Evolutionary conservation across 2,888 invertebrate genomes (phyloP).

Genomic region (Cenopis cana): DNA sequence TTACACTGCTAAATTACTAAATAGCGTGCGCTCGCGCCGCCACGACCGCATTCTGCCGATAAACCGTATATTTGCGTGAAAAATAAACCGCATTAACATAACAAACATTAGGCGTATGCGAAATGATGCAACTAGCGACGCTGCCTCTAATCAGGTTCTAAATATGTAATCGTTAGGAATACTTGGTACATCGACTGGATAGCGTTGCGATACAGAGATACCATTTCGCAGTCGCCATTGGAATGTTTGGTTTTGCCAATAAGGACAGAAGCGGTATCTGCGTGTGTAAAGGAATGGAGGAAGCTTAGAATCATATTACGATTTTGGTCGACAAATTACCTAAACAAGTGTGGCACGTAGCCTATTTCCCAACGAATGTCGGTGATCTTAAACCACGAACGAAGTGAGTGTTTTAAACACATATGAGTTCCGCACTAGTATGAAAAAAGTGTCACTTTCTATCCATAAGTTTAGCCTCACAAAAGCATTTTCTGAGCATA

Average conservation of each 20-base stretch:
- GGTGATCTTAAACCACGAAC: too few species aligned
- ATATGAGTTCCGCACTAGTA: too few species aligned
- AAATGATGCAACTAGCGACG: slow-evolving; percentile 61
- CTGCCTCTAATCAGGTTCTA: slow-evolving; percentile 50
- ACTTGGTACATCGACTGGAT: slow-evolving; percentile 40
- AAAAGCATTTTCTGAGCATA: too few species aligned
- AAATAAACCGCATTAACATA: slow-evolving; percentile 69
- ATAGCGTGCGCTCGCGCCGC: slow-evolving; percentile 62
- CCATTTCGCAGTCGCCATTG: slow-evolving; percentile 45
- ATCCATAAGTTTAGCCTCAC: too few species aligned
- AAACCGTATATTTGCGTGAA: slow-evolving; percentile 70
- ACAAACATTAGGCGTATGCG: slow-evolving; percentile 63
- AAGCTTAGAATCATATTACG: not conserved
- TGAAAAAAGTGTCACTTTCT: too few species aligned
- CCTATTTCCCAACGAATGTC: too few species aligned
- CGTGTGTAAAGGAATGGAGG: slow-evolving; percentile 1
- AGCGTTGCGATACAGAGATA: slow-evolving; percentile 45
- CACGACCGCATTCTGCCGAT: slow-evolving; percentile 64
- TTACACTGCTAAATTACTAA: slow-evolving; percentile 72
- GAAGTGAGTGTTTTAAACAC: too few species aligned
- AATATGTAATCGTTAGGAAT: slow-evolving; percentile 46
- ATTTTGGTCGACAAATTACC: not conserved
- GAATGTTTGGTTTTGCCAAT: slow-evolving; percentile 50
- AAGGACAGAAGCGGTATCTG: slow-evolving; percentile 17
- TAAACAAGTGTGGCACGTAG: too few species aligned